Evolutionary conservation across 2,888 invertebrate genomes (phyloP).

Genomic region (Neocrepidodera transversa): DNA sequence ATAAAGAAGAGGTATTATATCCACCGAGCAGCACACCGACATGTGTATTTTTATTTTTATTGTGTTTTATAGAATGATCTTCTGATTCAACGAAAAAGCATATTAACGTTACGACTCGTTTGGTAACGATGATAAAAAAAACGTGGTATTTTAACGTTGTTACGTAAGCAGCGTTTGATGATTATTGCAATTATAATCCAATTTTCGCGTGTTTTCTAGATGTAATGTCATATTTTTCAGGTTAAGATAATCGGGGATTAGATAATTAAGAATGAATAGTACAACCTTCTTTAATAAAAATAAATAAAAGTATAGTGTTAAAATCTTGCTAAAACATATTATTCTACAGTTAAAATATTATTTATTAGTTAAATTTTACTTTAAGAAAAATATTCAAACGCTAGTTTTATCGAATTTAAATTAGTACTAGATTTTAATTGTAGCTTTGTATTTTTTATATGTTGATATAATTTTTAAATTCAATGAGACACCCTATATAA

Average conservation of each 20-base stretch:
- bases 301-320: too few relatives aligned
- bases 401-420: too few relatives aligned
- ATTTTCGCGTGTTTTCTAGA: slow-evolving; percentile 27
- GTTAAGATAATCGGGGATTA: slow-evolving; percentile 2
- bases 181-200: slow-evolving; percentile 29
- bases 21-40: slow-evolving; percentile 33
- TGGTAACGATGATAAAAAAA: slow-evolving; percentile 24
- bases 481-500: too few relatives aligned
- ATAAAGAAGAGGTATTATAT: slow-evolving; percentile 37
- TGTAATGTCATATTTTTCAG: slow-evolving; percentile 17
- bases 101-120: slow-evolving; percentile 20
- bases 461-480: too few relatives aligned
- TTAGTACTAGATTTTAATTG: too few relatives aligned
- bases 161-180: slow-evolving; percentile 30
- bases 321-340: too few relatives aligned
- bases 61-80: neutral
- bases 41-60: slow-evolving; percentile 38
- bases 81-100: slow-evolving; percentile 13
- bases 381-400: too few relatives aligned
- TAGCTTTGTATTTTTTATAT: too few relatives aligned
- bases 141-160: slow-evolving; percentile 16
- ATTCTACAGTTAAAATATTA: too few relatives aligned
- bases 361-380: too few relatives aligned
- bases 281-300: neutral
- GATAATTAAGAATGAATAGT: neutral